Conservation (phyloP, 2,888 invertebrate genomes). For the Drosophila emarginata region DNA sequence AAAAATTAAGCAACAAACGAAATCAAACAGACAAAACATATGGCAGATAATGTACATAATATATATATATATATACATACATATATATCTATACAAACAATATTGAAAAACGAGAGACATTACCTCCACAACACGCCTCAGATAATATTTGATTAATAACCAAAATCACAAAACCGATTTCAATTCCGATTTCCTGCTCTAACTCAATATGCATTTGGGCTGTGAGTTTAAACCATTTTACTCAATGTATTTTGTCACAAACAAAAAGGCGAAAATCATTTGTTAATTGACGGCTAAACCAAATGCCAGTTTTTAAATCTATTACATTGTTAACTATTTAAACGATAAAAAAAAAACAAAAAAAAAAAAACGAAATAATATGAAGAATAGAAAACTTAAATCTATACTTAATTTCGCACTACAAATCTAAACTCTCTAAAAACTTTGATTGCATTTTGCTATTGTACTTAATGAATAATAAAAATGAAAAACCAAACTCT, state of each 20-base stretch:
- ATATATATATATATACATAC: slow-evolving; percentile 25
- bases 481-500: slow-evolving; percentile 12
- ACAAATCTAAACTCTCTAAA: slow-evolving; percentile 18
- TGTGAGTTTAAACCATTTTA: slow-evolving; percentile 30
- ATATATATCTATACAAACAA: slow-evolving; percentile 2
- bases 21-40: slow-evolving; percentile 12
- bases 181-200: slow-evolving; percentile 16
- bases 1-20: slow-evolving; percentile 35
- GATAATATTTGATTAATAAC: slow-evolving; percentile 16
- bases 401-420: slow-evolving; percentile 49
- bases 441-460: slow-evolving; percentile 51
- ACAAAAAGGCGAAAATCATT: slow-evolving; percentile 10
- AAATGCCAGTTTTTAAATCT: slow-evolving; percentile 22
- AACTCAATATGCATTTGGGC: slow-evolving; percentile 25
- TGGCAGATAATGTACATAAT: slow-evolving; percentile 10
- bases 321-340: slow-evolving; percentile 49
- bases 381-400: slow-evolving; percentile 23
- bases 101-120: slow-evolving; percentile 40
- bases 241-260: slow-evolving; percentile 40
- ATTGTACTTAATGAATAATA: slow-evolving; percentile 32
- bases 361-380: not conserved
- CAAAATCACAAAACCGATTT: slow-evolving; percentile 28
- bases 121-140: slow-evolving; percentile 65
- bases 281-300: slow-evolving; percentile 5
- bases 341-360: slow-evolving; percentile 16